Evolutionary conservation across 2,888 invertebrate species (phyloP).

Genomic region (Acheta domesticus): DNA sequence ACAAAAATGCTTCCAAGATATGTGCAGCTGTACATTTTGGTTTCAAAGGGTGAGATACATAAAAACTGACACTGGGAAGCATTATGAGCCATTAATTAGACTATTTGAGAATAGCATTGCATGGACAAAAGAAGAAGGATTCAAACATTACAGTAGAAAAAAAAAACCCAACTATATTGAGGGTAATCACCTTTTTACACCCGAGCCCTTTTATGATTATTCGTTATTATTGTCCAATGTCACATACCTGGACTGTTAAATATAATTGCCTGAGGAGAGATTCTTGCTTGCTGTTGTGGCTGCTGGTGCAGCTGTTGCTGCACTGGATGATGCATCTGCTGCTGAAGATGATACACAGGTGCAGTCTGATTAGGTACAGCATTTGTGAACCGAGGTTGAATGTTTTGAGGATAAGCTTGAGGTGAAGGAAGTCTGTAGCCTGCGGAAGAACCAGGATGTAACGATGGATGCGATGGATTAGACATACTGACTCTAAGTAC

Average conservation of each 20-base stretch:
- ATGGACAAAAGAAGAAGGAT: no score
- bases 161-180: no score
- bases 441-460: background rate
- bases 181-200: no score
- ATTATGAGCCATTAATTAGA: no score
- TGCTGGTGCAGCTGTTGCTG: conserved; percentile 34
- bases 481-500: conserved; percentile 31
- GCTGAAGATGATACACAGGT: conserved; percentile 22
- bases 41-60: no score
- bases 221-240: background rate
- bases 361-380: background rate
- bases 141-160: no score
- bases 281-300: conserved; percentile 27
- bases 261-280: conserved; percentile 29
- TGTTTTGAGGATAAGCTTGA: background rate
- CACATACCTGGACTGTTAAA: conserved; percentile 24
- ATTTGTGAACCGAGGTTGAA: conserved; percentile 5
- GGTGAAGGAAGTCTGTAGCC: background rate
- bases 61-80: no score
- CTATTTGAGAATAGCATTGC: no score
- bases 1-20: no score
- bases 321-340: conserved; percentile 31
- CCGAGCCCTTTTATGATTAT: background rate
- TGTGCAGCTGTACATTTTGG: no score
- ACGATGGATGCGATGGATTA: conserved; percentile 11